Conservation (phyloP, 2,113 vertebrate genomes). For the Chlamydotis undulata region DNA sequence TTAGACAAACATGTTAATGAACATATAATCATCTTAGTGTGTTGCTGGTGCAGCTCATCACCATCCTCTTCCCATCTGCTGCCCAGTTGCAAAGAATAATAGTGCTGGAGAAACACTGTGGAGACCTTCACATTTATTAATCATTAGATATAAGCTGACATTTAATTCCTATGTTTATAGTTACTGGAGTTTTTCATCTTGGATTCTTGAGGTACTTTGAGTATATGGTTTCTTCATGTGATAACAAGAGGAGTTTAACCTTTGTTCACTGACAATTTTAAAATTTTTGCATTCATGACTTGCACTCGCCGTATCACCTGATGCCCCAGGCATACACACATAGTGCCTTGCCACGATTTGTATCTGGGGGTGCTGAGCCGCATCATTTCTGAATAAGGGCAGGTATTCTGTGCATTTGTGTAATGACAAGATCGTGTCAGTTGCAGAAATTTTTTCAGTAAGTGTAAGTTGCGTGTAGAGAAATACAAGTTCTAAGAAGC, state of each 20-base stretch:
- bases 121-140: background rate
- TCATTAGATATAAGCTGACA: background rate
- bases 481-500: background rate
- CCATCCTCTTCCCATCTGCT: background rate
- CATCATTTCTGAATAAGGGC: background rate
- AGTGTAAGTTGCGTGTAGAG: fast-evolving
- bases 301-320: background rate
- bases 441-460: background rate
- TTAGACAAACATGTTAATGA: background rate
- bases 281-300: background rate
- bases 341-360: background rate
- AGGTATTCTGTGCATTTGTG: background rate
- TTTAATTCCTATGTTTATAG: background rate
- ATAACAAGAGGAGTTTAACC: background rate
- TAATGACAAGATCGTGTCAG: background rate
- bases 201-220: background rate
- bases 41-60: background rate
- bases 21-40: fast-evolving
- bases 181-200: background rate
- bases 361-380: fast-evolving
- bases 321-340: background rate
- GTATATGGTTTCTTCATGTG: background rate
- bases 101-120: background rate
- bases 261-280: background rate
- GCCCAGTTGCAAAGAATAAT: background rate